Conservation (phyloP, 2,888 invertebrate species). For the Calliopum simillimum region DNA sequence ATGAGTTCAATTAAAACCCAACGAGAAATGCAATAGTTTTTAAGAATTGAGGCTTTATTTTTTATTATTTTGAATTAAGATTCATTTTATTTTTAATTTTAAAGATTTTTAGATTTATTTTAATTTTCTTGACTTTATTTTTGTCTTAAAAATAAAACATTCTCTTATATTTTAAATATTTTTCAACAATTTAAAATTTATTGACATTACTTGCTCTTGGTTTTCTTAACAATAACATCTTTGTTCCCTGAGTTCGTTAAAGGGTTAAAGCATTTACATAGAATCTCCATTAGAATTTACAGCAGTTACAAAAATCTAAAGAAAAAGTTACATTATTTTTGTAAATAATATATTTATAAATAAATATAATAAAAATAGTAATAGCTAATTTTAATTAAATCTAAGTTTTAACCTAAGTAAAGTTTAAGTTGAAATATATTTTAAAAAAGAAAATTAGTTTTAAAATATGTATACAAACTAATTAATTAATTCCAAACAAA, state of each 20-base stretch:
- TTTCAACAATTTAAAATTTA: neutral
- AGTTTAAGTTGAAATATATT: neutral
- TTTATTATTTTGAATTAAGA: slow-evolving; percentile 4
- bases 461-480: neutral
- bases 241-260: too few species aligned
- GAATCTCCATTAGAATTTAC: slow-evolving; percentile 20
- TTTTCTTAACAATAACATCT: neutral
- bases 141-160: neutral
- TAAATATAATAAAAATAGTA: neutral
- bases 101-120: neutral
- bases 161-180: neutral
- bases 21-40: slow-evolving; percentile 23
- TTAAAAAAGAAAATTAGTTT: neutral
- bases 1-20: neutral
- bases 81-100: neutral
- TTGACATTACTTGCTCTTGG: neutral
- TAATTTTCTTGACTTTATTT: neutral
- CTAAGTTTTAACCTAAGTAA: too few species aligned
- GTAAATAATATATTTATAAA: neutral
- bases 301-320: neutral
- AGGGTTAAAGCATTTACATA: too few species aligned
- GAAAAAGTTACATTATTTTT: neutral
- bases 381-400: too few species aligned
- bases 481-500: neutral
- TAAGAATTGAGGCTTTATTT: slow-evolving; percentile 36